These are phyloP conservation scores for Apodemus sylvaticus DNA, from an alignment of 2,113 vertebrate genomes.

Conservation along the genomic window DNA sequence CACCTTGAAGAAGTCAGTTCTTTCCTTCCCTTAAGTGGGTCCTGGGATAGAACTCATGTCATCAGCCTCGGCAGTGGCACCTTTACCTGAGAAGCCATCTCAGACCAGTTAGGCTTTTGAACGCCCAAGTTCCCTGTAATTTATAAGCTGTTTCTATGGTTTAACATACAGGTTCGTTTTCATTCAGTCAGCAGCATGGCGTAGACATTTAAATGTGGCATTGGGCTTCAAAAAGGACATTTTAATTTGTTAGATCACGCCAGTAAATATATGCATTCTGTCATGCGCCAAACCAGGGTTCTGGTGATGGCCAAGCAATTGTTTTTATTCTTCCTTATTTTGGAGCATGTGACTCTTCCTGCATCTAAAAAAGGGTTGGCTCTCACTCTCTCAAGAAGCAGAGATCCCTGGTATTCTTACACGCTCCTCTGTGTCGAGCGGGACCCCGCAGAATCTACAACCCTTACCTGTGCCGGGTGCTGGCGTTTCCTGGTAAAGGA, in stretches of 20 bases:
- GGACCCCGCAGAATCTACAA: too few species aligned
- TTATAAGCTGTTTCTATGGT: constrained; percentile 30
- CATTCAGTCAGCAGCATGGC: neutral
- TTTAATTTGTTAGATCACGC: constrained; percentile 32
- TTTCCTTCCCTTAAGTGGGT: neutral
- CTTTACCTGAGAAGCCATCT: neutral
- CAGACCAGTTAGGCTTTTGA: neutral
- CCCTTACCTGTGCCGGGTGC: neutral
- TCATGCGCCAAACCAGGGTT: neutral
- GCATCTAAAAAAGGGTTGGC: neutral
- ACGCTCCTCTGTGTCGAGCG: fast-evolving
- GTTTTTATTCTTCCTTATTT: constrained; percentile 20
- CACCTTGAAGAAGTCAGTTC: neutral
- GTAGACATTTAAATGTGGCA: constrained; percentile 24
- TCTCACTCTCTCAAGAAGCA: neutral
- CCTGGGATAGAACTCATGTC: neutral
- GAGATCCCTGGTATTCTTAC: neutral
- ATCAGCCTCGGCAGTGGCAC: neutral
- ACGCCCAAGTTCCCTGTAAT: neutral
- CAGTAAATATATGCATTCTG: neutral
- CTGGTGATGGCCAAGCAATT: neutral
- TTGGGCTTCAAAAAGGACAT: constrained; percentile 46
- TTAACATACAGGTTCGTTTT: neutral
- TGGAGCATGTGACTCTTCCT: neutral
- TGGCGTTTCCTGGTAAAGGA: neutral